phyloP scores from a whole-genome alignment of 92 coral and sea anemone genomes.

The Palythoa grandis region DNA sequence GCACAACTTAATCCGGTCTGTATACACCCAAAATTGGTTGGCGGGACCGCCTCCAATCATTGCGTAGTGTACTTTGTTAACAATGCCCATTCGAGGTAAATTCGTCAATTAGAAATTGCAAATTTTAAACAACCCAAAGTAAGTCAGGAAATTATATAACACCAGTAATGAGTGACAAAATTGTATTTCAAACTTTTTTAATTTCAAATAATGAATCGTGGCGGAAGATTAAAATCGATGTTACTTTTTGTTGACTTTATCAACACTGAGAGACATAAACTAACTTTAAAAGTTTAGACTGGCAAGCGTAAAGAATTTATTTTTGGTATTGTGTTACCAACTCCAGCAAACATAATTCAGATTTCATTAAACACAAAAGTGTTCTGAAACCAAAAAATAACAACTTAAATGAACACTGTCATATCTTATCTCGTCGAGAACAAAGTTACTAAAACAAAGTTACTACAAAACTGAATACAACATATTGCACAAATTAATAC shows the following conservation, averaged over 20 bases:
- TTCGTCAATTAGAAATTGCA: neutral
- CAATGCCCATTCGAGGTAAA: neutral
- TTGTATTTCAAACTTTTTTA: neutral
- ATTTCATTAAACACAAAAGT: neutral
- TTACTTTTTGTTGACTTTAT: neutral
- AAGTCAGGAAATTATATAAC: neutral
- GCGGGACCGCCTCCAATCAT: neutral
- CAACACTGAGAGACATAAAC: constrained; percentile 29
- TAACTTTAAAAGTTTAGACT: constrained; percentile 2
- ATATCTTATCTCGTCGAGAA: no score
- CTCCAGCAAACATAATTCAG: neutral
- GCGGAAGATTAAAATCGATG: neutral
- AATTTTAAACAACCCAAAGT: neutral
- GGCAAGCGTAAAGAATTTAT: constrained; percentile 2
- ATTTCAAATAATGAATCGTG: neutral
- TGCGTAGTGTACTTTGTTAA: neutral
- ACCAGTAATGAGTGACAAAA: neutral
- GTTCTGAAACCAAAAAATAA: constrained; percentile 18
- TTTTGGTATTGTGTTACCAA: neutral
- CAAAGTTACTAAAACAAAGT: no score
- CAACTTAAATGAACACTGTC: neutral
- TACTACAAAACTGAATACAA: no score
- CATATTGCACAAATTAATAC: no score
- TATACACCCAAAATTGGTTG: neutral
- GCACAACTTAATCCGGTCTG: constrained; percentile 7